Evolutionary conservation across 2,797 vertebrate species (phyloP).

Genomic region (Luscinia luscinia): DNA sequence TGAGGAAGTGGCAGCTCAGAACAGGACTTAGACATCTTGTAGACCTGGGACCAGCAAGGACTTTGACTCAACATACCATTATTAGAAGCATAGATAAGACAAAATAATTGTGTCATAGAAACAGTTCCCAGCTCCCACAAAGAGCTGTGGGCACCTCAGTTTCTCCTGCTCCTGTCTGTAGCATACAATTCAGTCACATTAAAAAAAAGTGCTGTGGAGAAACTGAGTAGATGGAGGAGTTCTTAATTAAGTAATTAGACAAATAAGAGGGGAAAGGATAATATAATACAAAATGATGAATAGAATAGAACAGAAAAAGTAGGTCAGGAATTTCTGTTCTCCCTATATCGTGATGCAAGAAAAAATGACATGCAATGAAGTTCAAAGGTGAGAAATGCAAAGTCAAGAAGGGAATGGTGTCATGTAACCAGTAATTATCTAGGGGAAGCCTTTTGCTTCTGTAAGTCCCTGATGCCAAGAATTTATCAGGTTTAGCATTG

Average conservation of each 20-base stretch:
- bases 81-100: not conserved
- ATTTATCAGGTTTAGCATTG: conserved; percentile 27
- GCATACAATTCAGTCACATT: not conserved
- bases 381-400: conserved; percentile 61
- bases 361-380: conserved; percentile 27
- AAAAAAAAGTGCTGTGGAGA: conserved; percentile 16
- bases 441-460: not conserved
- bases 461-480: conserved; percentile 11
- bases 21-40: not conserved
- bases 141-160: not conserved
- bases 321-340: conserved; percentile 51
- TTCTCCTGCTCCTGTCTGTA: not conserved
- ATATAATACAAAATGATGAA: conserved; percentile 26
- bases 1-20: not conserved
- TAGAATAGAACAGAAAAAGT: conserved; percentile 11
- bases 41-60: not conserved
- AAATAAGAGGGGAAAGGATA: conserved; percentile 49
- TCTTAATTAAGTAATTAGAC: conserved; percentile 59
- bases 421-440: not conserved
- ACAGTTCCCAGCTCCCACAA: not conserved
- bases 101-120: not conserved
- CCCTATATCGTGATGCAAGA: conserved; percentile 18
- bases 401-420: conserved; percentile 21
- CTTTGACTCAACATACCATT: not conserved
- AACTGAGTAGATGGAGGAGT: conserved; percentile 41